Conservation (phyloP, 2,797 vertebrate genomes). For the Myioborus melanocephalus region DNA sequence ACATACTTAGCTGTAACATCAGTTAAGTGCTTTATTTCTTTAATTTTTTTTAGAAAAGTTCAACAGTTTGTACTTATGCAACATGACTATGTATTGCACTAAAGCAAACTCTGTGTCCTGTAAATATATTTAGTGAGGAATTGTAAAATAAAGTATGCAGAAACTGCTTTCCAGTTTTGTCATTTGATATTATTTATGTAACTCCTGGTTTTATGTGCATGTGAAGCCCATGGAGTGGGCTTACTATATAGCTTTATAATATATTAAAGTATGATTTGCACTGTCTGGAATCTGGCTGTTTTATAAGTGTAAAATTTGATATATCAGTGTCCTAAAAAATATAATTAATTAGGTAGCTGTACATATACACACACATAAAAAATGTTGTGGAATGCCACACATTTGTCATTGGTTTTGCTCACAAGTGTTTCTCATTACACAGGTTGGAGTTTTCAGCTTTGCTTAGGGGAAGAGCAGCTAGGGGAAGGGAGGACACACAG, state of each 20-base stretch:
- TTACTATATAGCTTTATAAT: not conserved
- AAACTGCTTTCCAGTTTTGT: constrained; percentile 59
- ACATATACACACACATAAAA: not conserved
- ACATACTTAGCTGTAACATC: constrained; percentile 81
- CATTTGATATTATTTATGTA: constrained; percentile 34
- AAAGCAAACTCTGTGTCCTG: constrained; percentile 92
- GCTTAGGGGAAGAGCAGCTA: not conserved
- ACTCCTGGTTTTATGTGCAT: not conserved
- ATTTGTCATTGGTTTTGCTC: not conserved
- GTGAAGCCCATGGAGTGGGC: not conserved
- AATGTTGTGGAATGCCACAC: not conserved
- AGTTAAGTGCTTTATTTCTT: constrained; percentile 81
- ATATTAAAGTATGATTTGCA: not conserved
- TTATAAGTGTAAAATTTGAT: not conserved
- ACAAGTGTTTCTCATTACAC: not conserved
- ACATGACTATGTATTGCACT: constrained; percentile 98
- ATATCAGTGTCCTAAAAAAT: not conserved
- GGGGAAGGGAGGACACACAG: not conserved
- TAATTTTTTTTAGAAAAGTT: constrained; percentile 83
- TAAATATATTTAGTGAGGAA: constrained; percentile 96
- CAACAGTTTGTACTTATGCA: constrained; percentile 96
- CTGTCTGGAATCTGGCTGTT: constrained; percentile 21
- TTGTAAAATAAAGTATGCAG: constrained; percentile 83
- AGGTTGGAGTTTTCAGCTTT: not conserved
- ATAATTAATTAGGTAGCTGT: not conserved